Evolutionary conservation across 2,113 vertebrate species (phyloP).

Genomic region (cat (Felis catus)): F.catus_Fca126_mat1.0 CM031420.1:37782501-37783000

Average conservation of each 20-base stretch:
- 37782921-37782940: background rate
- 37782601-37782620: conserved; percentile 23
- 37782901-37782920: conserved; percentile 15
- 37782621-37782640: background rate
- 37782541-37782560: background rate
- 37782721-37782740: too few species aligned
- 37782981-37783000: background rate
- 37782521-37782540: background rate
- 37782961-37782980: background rate
- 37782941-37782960: background rate
- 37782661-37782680: too few species aligned
- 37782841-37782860: background rate
- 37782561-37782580: background rate
- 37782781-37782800: too few species aligned
- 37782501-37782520: background rate
- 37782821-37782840: background rate
- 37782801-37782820: too few species aligned
- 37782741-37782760: too few species aligned
- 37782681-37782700: too few species aligned
- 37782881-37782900: background rate
- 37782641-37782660: too few species aligned
- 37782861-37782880: background rate
- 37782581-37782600: background rate
- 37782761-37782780: too few species aligned
- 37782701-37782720: too few species aligned